phyloP scores from a whole-genome alignment of 2,797 vertebrate species.

The Gambusia yucatana region DNA sequence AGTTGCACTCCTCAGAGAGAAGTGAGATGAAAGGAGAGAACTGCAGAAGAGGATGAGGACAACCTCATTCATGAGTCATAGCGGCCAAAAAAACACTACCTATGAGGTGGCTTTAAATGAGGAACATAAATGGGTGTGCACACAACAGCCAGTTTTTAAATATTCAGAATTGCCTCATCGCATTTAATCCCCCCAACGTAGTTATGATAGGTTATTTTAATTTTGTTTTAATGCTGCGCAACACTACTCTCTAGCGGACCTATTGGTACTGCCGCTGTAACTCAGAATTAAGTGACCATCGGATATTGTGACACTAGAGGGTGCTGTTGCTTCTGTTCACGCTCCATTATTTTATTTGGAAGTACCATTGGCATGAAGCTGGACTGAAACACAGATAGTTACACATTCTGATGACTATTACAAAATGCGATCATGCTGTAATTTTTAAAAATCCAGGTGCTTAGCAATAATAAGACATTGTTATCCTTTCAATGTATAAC shows the following conservation, averaged over 20 bases:
- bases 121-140: not conserved
- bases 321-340: not conserved
- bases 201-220: not conserved
- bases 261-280: not conserved
- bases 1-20: not conserved
- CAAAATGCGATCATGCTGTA: not conserved
- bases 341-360: not conserved
- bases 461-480: not conserved
- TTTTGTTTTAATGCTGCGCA: not conserved
- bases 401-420: not conserved
- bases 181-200: not conserved
- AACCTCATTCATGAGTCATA: conserved; percentile 43
- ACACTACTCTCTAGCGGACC: not conserved
- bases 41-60: not conserved
- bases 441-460: not conserved
- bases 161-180: not conserved
- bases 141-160: not conserved
- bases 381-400: not conserved
- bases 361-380: not conserved
- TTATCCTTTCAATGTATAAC: too few species aligned
- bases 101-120: not conserved
- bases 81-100: not conserved
- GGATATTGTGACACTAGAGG: not conserved
- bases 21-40: conserved; percentile 37
- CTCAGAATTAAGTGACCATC: not conserved